These are phyloP conservation scores for Eilema griseolum DNA, from an alignment of 2,888 invertebrate species.

Conservation along the genomic window DNA sequence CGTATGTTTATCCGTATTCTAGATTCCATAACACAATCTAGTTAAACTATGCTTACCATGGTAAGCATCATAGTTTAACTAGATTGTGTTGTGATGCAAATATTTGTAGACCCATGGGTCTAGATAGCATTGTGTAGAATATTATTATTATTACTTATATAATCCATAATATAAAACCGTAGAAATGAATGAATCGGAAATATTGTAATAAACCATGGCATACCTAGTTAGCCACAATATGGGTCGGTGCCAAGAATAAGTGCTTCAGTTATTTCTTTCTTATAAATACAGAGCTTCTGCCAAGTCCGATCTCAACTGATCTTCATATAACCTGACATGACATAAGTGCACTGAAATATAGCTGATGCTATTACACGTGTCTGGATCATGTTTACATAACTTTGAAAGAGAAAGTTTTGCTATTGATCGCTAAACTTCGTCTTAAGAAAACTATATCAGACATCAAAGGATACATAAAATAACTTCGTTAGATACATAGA, in stretches of 20 bases:
- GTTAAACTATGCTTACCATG: no score
- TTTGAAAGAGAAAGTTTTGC: slow-evolving; percentile 2
- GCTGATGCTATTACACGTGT: slow-evolving; percentile 51
- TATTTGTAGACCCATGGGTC: no score
- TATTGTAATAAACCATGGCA: slow-evolving; percentile 52
- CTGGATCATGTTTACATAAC: slow-evolving; percentile 14
- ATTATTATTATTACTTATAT: neutral
- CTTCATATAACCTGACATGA: slow-evolving; percentile 50
- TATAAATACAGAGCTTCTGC: slow-evolving; percentile 62
- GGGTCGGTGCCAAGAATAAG: slow-evolving; percentile 64
- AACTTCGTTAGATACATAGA: neutral
- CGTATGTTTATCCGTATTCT: no score
- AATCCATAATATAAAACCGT: slow-evolving; percentile 1
- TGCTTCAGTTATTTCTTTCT: slow-evolving; percentile 50
- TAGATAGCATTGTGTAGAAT: no score
- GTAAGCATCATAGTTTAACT: no score
- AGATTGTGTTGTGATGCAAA: no score
- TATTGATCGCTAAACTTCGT: neutral
- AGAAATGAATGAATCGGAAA: slow-evolving; percentile 56
- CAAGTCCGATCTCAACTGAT: slow-evolving; percentile 57
- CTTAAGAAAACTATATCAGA: neutral
- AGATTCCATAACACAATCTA: no score
- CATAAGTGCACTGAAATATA: slow-evolving; percentile 55
- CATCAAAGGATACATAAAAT: neutral
- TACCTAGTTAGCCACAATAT: slow-evolving; percentile 60